Percentiles rank a stretch among this genome's conserved stretches.
phyloP scores from a whole-genome alignment of 2,113 vertebrate genomes.

The Hirundichthys speculiger region DNA sequence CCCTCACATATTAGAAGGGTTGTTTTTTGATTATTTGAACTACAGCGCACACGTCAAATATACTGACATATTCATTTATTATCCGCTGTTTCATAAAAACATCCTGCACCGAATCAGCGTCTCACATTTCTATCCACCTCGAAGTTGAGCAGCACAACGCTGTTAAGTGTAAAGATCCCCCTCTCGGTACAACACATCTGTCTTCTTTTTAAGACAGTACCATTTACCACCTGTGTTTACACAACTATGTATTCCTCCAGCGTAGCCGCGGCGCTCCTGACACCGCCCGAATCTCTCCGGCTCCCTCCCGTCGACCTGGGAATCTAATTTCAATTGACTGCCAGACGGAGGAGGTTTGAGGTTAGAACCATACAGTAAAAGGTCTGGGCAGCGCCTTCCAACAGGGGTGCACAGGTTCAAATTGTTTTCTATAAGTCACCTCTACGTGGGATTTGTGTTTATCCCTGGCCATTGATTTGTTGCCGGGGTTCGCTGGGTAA shows the following conservation, averaged over 20 bases:
- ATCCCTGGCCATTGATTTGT: slow-evolving; percentile 76
- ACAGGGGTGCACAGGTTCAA: slow-evolving; percentile 67
- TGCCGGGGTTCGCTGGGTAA: slow-evolving; percentile 63
- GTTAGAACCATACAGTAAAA: slow-evolving; percentile 71
- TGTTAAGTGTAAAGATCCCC: slow-evolving; percentile 1
- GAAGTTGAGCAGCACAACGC: not conserved
- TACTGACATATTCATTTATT: slow-evolving; percentile 2
- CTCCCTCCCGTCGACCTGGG: slow-evolving; percentile 51
- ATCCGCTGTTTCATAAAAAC: slow-evolving; percentile 17
- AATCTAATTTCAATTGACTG: slow-evolving; percentile 78
- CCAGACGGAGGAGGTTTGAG: slow-evolving; percentile 71
- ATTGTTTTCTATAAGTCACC: slow-evolving; percentile 80
- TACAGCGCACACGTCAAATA: not conserved
- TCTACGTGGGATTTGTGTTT: slow-evolving; percentile 75
- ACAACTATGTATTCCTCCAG: slow-evolving; percentile 49
- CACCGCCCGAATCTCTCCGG: slow-evolving; percentile 23
- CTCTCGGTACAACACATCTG: not conserved
- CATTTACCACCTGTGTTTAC: slow-evolving; percentile 48
- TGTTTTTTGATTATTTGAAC: slow-evolving; percentile 28
- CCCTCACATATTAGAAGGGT: too few relatives aligned
- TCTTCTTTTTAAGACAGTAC: slow-evolving; percentile 26
- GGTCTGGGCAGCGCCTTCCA: slow-evolving; percentile 50
- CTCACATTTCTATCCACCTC: slow-evolving; percentile 14
- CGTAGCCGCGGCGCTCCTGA: slow-evolving; percentile 20
- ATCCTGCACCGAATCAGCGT: not conserved